These are phyloP conservation scores for Mactromeris polynyma DNA, from an alignment of 2,888 invertebrate genomes.

Conservation along the genomic window DNA sequence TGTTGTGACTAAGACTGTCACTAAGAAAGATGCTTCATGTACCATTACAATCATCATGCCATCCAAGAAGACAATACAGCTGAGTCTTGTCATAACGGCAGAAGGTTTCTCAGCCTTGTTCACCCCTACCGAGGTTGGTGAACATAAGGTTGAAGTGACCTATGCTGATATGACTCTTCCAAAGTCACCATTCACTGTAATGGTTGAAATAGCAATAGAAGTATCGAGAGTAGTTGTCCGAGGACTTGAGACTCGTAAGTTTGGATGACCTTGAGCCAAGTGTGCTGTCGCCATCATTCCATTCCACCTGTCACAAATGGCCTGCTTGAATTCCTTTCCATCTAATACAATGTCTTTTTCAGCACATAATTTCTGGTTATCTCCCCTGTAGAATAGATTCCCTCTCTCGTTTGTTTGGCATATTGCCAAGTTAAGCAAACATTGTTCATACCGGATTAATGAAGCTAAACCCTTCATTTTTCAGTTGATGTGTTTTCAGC, in stretches of 20 bases:
- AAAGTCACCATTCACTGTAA: conserved; percentile 86
- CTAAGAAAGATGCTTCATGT: conserved; percentile 68
- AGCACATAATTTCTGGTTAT: not conserved
- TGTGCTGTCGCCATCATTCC: not conserved
- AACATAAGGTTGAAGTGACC: conserved; percentile 86
- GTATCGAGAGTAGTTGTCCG: conserved; percentile 94
- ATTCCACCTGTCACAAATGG: not conserved
- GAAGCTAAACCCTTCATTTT: not conserved
- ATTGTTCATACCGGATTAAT: not conserved
- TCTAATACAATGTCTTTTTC: conserved; percentile 17
- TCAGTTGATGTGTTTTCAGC: conserved; percentile 10
- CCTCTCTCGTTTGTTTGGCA: not conserved
- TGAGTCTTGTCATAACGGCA: conserved; percentile 92
- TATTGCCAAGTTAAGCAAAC: not conserved
- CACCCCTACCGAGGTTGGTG: conserved; percentile 86
- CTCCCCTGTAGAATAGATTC: not conserved
- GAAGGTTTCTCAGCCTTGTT: conserved; percentile 89
- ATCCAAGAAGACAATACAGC: conserved; percentile 89
- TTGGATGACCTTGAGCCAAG: conserved; percentile 18
- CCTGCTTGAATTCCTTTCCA: not conserved
- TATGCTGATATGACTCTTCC: conserved; percentile 87
- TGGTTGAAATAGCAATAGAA: conserved; percentile 89
- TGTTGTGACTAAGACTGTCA: conserved; percentile 66
- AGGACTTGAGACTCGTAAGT: conserved; percentile 95
- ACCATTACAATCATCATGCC: conserved; percentile 81